phyloP scores from a whole-genome alignment of 2,888 invertebrate genomes.

The Aricia artaxerxes region DNA sequence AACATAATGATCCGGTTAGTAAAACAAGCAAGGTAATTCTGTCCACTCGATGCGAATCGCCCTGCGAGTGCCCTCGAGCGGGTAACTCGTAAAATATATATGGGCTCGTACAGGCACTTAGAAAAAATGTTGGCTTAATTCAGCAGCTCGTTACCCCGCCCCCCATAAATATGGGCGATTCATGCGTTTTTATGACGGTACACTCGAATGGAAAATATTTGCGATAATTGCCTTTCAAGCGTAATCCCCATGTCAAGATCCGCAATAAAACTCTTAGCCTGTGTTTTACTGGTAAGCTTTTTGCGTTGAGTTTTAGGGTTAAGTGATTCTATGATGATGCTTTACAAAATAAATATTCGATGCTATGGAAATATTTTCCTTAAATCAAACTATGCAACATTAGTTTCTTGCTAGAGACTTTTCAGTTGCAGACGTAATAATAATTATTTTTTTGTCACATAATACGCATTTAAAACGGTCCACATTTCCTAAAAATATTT shows the following conservation, averaged over 20 bases:
- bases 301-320: background rate
- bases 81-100: conserved; percentile 76
- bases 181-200: conserved; percentile 65
- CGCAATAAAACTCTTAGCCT: conserved; percentile 19
- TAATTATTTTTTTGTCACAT: background rate
- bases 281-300: background rate
- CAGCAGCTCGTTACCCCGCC: conserved; percentile 66
- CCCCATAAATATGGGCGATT: conserved; percentile 68
- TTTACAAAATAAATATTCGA: background rate
- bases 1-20: conserved; percentile 51
- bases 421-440: background rate
- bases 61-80: conserved; percentile 64
- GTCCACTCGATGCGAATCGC: conserved; percentile 68
- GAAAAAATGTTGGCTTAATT: conserved; percentile 78
- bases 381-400: background rate
- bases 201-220: conserved; percentile 31
- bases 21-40: conserved; percentile 68
- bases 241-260: conserved; percentile 22
- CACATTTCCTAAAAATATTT: background rate
- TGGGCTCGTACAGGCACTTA: conserved; percentile 73
- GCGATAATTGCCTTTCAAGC: conserved; percentile 27
- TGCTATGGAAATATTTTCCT: background rate
- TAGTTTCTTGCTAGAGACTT: background rate
- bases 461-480: background rate
- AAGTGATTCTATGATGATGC: background rate